Percentiles rank a stretch among this genome's conserved stretches.
Conservation (phyloP, 2,113 vertebrate species). For the Syngnathoides biaculeatus region DNA sequence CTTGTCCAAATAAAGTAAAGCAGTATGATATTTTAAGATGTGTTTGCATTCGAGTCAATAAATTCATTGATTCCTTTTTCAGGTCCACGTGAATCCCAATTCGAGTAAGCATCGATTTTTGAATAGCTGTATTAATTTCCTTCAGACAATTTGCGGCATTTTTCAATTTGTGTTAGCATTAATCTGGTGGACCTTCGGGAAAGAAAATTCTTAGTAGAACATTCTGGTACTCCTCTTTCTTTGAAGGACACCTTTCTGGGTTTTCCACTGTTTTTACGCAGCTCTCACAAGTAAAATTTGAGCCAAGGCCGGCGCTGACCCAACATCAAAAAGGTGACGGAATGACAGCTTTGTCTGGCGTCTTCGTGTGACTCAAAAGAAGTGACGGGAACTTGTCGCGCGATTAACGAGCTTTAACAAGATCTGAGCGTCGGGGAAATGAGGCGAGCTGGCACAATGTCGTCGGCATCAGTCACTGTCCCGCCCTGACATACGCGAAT, state of each 20-base stretch:
- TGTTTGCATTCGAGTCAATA: no score
- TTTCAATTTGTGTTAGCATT: not conserved
- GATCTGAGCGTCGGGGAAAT: constrained; percentile 13
- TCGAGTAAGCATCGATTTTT: no score
- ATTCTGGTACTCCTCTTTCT: not conserved
- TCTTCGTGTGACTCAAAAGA: not conserved
- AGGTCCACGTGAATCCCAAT: no score
- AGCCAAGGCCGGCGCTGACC: not conserved
- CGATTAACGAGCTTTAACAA: constrained; percentile 5
- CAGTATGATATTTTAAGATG: no score
- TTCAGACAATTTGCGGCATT: no score
- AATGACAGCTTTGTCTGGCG: not conserved
- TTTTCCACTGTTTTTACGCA: not conserved
- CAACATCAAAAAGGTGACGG: not conserved
- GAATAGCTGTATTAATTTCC: not conserved
- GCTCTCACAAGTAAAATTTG: not conserved
- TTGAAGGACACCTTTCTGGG: not conserved
- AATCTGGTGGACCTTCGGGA: not conserved
- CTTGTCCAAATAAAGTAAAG: no score
- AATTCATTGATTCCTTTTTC: no score
- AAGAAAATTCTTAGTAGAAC: not conserved
- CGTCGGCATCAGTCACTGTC: constrained; percentile 1
- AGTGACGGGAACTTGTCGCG: not conserved
- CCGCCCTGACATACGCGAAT: not conserved
- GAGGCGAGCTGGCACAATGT: not conserved